Base-by-base conservation (phyloP, 2,797 vertebrate genomes). In the Phalanger gymnotis region DNA sequence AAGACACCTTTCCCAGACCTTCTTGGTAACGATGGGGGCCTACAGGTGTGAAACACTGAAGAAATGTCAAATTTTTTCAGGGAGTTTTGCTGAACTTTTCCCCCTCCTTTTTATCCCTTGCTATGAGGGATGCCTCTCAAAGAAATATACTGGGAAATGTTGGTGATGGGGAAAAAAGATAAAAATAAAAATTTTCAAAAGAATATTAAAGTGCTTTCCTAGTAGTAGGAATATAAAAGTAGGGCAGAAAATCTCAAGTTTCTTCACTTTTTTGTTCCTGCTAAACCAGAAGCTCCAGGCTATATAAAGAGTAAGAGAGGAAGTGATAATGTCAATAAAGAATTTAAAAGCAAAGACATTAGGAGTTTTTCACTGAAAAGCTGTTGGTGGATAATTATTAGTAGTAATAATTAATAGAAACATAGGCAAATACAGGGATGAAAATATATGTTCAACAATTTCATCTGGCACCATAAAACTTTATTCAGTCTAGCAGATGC, bases 371-470 rank as follows among this genome's bases (percentile, higher is more conserved):
- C 58, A 53, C 27, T 7, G 55, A 16, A n/a, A 57, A 51, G 13
- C 3, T 92, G 27, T 54, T 52, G 81, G 12, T 87, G 47, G 58
- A 61, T 56, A 87, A 53, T 94, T 92, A 94, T 92, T 93, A 81
- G n/a, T 89, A 57, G 31, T 25, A 55, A 51, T 28, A 92, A 94
- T 25, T 93, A 91, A 92, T 30, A 54, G 4, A 91, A 14, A 94
- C 28, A 53, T 89, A 1, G 52, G 13, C 11, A 0, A 61, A 40
- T 90, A 22, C 51, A 90, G 34, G 25, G 6, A 55, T 93, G 81
- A 61, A 95, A 56, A 55, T 12, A 30, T 53, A 10, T 92, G 56
- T 56, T 90, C 58, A 61, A 61, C 58, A 61, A 61, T 61, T 61
- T 13, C 34, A 61, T 61, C 31, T 34, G 3, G 11, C 4, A 61